Evolutionary conservation across 2,113 vertebrate species (phyloP).

Genomic region (Pteropus alecto): DNA sequence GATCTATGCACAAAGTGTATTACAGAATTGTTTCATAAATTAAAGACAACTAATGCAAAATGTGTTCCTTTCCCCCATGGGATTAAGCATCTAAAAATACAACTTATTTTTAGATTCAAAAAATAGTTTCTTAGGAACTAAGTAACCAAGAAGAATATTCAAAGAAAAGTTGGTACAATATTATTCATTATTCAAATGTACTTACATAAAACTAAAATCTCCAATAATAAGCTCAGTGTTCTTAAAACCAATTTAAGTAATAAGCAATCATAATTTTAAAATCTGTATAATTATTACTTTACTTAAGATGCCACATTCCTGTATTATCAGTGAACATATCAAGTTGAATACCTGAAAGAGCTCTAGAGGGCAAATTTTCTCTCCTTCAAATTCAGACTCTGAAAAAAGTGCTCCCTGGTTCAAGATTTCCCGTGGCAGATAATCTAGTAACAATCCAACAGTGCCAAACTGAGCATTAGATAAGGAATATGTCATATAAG

Average conservation of each 20-base stretch:
- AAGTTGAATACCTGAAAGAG: background rate
- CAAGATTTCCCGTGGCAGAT: background rate
- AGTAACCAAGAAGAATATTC: constrained; percentile 55
- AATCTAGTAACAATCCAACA: background rate
- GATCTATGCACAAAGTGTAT: background rate
- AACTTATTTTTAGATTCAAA: constrained; percentile 75
- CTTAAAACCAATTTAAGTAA: constrained; percentile 18
- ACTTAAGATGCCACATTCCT: background rate
- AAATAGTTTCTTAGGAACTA: constrained; percentile 74
- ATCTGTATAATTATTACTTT: background rate
- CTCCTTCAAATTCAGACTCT: background rate
- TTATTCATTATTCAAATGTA: constrained; percentile 41
- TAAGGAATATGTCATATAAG: background rate
- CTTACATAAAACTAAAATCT: constrained; percentile 59
- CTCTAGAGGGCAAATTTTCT: background rate
- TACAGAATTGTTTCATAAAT: constrained; percentile 77
- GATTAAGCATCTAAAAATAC: constrained; percentile 80
- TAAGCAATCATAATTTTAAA: background rate
- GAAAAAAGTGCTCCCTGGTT: background rate
- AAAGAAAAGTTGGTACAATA: constrained; percentile 59
- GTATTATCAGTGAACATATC: background rate
- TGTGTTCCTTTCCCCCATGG: constrained; percentile 50
- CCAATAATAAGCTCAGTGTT: constrained; percentile 10
- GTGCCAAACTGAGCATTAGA: background rate
- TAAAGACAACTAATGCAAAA: constrained; percentile 73